Percentiles rank a stretch among this genome's conserved stretches.
phyloP scores from a whole-genome alignment of 2,113 vertebrate species.

The Setophaga petechia region DNA sequence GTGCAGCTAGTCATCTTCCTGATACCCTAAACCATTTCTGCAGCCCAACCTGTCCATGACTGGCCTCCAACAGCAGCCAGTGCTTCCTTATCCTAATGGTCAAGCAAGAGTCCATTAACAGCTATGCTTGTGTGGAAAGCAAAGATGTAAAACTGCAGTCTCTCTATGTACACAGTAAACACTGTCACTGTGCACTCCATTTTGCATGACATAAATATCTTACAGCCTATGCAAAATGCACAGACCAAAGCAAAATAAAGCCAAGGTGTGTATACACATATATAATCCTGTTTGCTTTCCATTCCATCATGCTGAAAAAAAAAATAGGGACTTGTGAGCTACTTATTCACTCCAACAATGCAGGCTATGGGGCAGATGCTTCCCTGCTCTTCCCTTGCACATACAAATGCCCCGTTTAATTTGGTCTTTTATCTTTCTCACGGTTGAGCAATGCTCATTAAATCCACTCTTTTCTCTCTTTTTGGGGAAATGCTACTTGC shows the following conservation, averaged over 20 bases:
- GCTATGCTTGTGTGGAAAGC: neutral
- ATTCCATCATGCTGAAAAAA: neutral
- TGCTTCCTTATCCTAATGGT: neutral
- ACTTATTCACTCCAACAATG: neutral
- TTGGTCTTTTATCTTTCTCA: slow-evolving; percentile 20
- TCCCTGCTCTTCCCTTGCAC: neutral
- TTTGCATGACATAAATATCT: neutral
- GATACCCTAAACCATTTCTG: neutral
- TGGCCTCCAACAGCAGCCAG: neutral
- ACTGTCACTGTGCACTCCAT: neutral
- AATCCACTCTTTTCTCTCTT: neutral
- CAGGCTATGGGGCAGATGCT: neutral
- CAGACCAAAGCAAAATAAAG: neutral
- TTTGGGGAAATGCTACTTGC: slow-evolving; percentile 18
- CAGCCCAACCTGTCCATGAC: neutral
- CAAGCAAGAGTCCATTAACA: neutral
- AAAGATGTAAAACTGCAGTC: neutral
- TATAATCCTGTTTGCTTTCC: neutral
- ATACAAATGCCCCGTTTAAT: neutral
- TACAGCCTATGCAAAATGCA: neutral
- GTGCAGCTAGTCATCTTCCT: neutral
- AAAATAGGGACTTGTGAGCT: neutral
- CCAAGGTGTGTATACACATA: neutral
- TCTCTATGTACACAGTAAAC: neutral
- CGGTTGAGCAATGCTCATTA: neutral